Base-by-base conservation (phyloP, 92 coral and sea anemone genomes). In the Epizoanthus illoricatus region DNA sequence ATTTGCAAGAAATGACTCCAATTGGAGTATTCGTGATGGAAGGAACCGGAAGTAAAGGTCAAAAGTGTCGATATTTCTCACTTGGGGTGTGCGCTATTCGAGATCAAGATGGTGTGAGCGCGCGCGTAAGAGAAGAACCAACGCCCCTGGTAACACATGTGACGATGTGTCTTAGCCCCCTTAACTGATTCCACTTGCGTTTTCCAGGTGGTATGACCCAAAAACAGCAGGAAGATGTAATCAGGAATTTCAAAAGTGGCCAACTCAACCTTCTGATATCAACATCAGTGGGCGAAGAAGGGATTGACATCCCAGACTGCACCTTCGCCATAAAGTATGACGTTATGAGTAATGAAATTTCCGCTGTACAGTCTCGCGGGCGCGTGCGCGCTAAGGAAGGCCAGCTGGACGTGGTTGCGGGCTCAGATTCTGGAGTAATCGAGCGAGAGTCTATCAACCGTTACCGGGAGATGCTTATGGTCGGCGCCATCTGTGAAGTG, bases 291-390 rank as follows among this genome's bases (percentile, higher is more conserved):
- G 94, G 91, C 36, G 92, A 92, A 83, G 98, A 94, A 81, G 98
- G 98, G 36, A 91, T 94, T 45, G 94, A 94, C 84, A 92, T 94
- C 20, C 87, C 91, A 12, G 90, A 89, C 79, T 94, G 98, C 75
- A 90, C 89, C 58, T 92, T 86, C 80, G 98, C 78, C 69, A 94
- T 94, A 20, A 88, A 84, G 52, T 94, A 92, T 76, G 91, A 89
- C 81, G 89, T 94, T 84, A 85, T 87, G 17, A 93, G 98, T 0
- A 94, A 94, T 52, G 97, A 92, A 79, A 94, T 94, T 39, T 91
- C 94, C 17, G 83, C 85, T 56, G 91, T 94, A 6, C 98, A 94
- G 90, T 90, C 98, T 36, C 98, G 98, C 54, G 98, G 98, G 67
- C 94, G 98, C 41, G 91, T 94, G 58, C 90, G 98, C 8, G 90